A percentile compares a stretch with the other conserved stretches of the same genome.
phyloP scores from a whole-genome alignment of 2,113 vertebrate genomes.

The Nothocercus nigrocapillus region DNA sequence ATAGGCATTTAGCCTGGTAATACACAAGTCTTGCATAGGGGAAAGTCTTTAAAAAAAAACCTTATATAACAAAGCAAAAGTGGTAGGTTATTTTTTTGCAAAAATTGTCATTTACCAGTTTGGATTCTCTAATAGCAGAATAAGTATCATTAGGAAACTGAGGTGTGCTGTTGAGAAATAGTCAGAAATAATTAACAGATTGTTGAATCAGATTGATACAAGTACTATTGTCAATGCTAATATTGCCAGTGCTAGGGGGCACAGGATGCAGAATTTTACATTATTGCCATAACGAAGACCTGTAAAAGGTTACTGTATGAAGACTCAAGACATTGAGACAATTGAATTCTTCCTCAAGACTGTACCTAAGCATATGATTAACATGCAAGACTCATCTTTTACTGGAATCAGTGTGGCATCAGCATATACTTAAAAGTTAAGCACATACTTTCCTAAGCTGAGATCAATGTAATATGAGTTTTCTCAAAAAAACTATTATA shows the following conservation, averaged over 20 bases:
- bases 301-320: not conserved
- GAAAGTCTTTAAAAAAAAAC: not conserved
- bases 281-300: not conserved
- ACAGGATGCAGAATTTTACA: not conserved
- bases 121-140: slow-evolving; percentile 3
- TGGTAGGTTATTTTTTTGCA: not conserved
- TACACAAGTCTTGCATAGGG: not conserved
- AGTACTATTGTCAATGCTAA: not conserved
- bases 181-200: not conserved
- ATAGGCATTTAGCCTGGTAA: not conserved
- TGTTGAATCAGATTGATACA: not conserved
- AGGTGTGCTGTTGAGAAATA: slow-evolving; percentile 11
- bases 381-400: not conserved
- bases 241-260: not conserved
- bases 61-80: slow-evolving; percentile 19
- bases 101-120: not conserved
- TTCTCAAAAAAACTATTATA: not conserved
- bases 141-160: not conserved
- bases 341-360: not conserved
- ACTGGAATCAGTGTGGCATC: not conserved
- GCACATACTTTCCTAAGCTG: not conserved
- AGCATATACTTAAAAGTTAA: not conserved
- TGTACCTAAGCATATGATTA: not conserved
- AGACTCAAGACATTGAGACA: not conserved
- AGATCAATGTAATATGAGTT: not conserved